Evolutionary conservation across 2,888 invertebrate genomes (phyloP), one percentile per base, ranked within the genome.

Genomic region (Pachliopta kotzebuea): DNA sequence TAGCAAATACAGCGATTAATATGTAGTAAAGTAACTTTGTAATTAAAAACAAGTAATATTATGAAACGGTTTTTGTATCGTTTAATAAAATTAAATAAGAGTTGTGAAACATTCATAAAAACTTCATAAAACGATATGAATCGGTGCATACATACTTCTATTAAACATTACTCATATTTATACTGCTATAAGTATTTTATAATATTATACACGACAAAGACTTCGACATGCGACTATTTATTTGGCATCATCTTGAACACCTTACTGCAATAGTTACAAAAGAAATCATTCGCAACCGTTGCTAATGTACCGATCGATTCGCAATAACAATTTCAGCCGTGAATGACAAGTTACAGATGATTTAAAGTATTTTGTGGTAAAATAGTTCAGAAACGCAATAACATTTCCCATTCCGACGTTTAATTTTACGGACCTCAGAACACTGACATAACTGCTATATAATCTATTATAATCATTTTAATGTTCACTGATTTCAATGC

Each of bases 211-310:
- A 45, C 18, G 45, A 45, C 45, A 45, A 7, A n/a, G 37, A 45
- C 18, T 4, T 45, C n/a, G 45, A 45, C 45, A n/a, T n/a, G 45
- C n/a, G 18, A n/a, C n/a, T 45, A 17, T n/a, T 45, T 60, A 60
- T 60, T 60, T 52, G 56, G 20, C 52, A 60, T 59, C 55, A 56
- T 56, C 49, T 37, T 60, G n/a, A 52, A n/a, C 49, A 58, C 58
- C 58, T 65, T 58, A 62, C 31, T 8, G 58, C 65, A 65, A 62
- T 29, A 55, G 37, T 69, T 69, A 57, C 69, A 69, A 67, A 67
- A 69, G 57, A 66, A 64, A 64, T 63, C 52, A 66, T 66, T 66
- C 62, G 65, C 66, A 67, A 66, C 67, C 66, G 64, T 67, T 57
- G 53, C 67, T 67, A 69, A 64, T 58, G 60, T 24, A 60, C 58